Evolutionary conservation across 1,140 invertebrate species (phyloP), one percentile per base, ranked within the genome.

Genomic region (Aphelenchoides fujianensis): DNA sequence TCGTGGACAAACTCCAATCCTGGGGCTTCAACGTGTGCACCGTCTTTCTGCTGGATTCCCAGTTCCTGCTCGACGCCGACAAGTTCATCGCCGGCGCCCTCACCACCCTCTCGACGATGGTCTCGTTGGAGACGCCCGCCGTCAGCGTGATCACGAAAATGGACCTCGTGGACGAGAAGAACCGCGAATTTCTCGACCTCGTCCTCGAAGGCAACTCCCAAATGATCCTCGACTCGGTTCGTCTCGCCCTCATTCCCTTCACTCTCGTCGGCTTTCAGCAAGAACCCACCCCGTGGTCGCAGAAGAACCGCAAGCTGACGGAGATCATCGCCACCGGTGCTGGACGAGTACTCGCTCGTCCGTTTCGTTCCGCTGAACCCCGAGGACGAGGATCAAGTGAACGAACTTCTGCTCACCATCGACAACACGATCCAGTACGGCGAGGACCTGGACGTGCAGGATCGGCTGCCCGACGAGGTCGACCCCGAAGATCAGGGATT

Each of bases 11-110:
- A n/a, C 61, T 80, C 5, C 88, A 92, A 72, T 88, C 89, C 48
- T 92, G 92, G 90, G 91, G 94, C 85, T 97, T 97, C 81, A 89
- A 90, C 69, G 87, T 97, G 30, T 97, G 94, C 87, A 91, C 90
- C 1, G 90, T 97, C 0, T 98, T 95, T 85, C 85, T 98, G 19
- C 86, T 98, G 1, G 96, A 98, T 85, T 92, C 95, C 34, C 94
- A 97, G 84, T 98, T 98, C 84, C 92, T 98, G 89, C 89, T 96
- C 1, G 95, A 98, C 86, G 90, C 92, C 0, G 89, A 92, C 0
- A 98, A 98, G 85, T 98, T 97, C 87, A 88, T 98, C 59, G 95
- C 94, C 28, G 90, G 94, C 0, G 91, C 94, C 30, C 91, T 98
- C 89, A 90, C 93, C 30, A 92, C 96, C 0, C 86, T 98, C 7